Evolutionary conservation across 2,797 vertebrate genomes (phyloP).

Genomic region (Dipus sagitta): DNA sequence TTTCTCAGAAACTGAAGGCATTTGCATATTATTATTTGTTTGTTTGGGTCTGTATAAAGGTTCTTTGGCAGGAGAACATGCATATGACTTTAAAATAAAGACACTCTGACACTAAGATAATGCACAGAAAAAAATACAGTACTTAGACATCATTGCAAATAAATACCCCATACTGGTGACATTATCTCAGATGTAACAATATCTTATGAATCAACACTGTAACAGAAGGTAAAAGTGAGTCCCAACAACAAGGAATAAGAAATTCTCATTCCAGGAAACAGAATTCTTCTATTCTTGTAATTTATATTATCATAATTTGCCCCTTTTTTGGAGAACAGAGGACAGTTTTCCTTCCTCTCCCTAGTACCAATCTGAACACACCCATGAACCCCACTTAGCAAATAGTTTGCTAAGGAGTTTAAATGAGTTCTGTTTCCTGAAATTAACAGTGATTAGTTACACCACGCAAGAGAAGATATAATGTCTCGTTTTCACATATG

Average conservation of each 20-base stretch:
- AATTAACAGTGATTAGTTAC: conserved; percentile 92
- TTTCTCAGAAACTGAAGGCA: conserved; percentile 80
- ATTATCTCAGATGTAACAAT: conserved; percentile 96
- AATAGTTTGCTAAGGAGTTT: conserved; percentile 92
- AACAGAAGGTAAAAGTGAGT: conserved; percentile 95
- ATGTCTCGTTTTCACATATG: conserved; percentile 89
- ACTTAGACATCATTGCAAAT: conserved; percentile 97
- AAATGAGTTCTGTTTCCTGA: conserved; percentile 97
- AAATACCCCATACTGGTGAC: conserved; percentile 97
- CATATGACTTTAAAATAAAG: conserved; percentile 95
- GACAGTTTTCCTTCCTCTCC: conserved; percentile 73
- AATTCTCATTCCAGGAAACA: conserved; percentile 98
- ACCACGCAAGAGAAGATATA: conserved; percentile 89
- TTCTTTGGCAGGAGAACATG: conserved; percentile 96
- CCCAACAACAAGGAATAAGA: conserved; percentile 95
- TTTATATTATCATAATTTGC: conserved; percentile 85
- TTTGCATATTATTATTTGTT: conserved; percentile 73
- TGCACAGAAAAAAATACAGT: conserved; percentile 99
- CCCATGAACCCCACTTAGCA: conserved; percentile 92
- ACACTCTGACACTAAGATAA: conserved; percentile 96
- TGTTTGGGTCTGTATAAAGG: conserved; percentile 95
- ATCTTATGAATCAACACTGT: conserved; percentile 97
- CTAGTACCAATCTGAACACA: conserved; percentile 89
- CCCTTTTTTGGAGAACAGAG: conserved; percentile 86
- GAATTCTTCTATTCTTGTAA: conserved; percentile 91